Evolutionary conservation across 2,888 invertebrate genomes (phyloP), one percentile per base, ranked within the genome.

Genomic region (Clitarchus hookeri): DNA sequence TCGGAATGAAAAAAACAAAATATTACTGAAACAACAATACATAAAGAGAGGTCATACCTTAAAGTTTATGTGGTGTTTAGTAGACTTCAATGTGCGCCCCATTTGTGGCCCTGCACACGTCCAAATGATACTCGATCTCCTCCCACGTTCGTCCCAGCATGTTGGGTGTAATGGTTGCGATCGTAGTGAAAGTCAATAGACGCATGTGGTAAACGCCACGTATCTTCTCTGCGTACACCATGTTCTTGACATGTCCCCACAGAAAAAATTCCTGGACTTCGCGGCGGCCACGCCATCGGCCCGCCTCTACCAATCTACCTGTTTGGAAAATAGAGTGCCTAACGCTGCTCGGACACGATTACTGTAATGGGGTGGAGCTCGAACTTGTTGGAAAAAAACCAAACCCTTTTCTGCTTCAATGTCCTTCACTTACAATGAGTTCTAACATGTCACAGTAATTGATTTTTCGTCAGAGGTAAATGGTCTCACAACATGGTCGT

Each of bases 141-240:
- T 19, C 25, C 79, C 25, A 79, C 25, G 0, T 79, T 79, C 79
- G 9, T 23, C 12, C 79, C 9, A 79, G 27, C n/a, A n/a, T 79
- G 79, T n/a, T n/a, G 25, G 13, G n/a, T 79, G 79, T 1, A n/a
- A 79, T n/a, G 79, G 27, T n/a, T 79, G 23, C 23, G 25, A 27
- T n/a, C 13, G n/a, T n/a, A 19, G 79, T 23, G 79, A 79, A 6
- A 79, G 23, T 23, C 13, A 6, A n/a, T 25, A 11, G 77, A 23
- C 77, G 79, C 27, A 79, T 0, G 27, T n/a, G 79, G 23, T 79
- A 26, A n/a, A 27, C 27, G 25, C 23, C 25, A n/a, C 79, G 25
- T 79, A 79, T 79, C 78, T 19, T 79, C 27, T 79, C 79, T 26
- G n/a, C 79, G 79, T 79, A 79, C 79, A n/a, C 79, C 79, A 79